Evolutionary conservation across 2,888 invertebrate species (phyloP).

Genomic region (Drosophila anomelani): DNA sequence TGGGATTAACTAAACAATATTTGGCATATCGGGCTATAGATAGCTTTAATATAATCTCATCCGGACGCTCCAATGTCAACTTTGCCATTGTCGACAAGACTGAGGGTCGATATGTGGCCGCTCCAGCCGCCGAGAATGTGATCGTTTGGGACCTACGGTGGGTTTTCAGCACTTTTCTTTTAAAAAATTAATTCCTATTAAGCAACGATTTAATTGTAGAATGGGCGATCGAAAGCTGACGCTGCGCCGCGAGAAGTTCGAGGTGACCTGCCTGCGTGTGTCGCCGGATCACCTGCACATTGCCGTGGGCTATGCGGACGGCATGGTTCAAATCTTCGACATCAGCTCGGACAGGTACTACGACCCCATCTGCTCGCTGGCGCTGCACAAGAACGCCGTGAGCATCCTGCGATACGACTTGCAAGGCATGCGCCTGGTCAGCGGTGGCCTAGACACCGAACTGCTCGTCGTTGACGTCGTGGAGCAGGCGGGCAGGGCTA

Average conservation of each 20-base stretch:
- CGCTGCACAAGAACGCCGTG: constrained; percentile 94
- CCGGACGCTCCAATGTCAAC: constrained; percentile 90
- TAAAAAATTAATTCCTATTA: too few relatives aligned
- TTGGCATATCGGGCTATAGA: constrained; percentile 93
- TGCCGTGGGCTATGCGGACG: constrained; percentile 97
- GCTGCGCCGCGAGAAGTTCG: constrained; percentile 91
- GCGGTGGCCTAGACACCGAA: constrained; percentile 95
- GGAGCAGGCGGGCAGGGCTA: constrained; percentile 94
- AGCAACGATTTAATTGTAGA: constrained; percentile 51
- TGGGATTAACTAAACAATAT: constrained; percentile 98
- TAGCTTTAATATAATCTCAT: constrained; percentile 94
- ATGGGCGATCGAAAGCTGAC: constrained; percentile 88
- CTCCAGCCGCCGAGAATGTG: constrained; percentile 97
- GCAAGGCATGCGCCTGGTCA: constrained; percentile 93
- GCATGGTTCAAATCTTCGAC: constrained; percentile 93
- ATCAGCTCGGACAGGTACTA: constrained; percentile 87
- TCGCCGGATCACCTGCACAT: constrained; percentile 91
- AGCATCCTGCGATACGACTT: constrained; percentile 93
- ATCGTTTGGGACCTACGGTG: constrained; percentile 96
- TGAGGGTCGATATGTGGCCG: constrained; percentile 93
- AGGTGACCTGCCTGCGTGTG: constrained; percentile 91
- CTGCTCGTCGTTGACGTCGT: constrained; percentile 98
- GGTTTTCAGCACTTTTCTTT: constrained; percentile 77
- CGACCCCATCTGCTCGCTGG: constrained; percentile 87
- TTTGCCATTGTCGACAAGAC: constrained; percentile 92